These are phyloP conservation scores for Nomada ferruginata DNA, from an alignment of 2,888 invertebrate species.

Conservation along the genomic window DNA sequence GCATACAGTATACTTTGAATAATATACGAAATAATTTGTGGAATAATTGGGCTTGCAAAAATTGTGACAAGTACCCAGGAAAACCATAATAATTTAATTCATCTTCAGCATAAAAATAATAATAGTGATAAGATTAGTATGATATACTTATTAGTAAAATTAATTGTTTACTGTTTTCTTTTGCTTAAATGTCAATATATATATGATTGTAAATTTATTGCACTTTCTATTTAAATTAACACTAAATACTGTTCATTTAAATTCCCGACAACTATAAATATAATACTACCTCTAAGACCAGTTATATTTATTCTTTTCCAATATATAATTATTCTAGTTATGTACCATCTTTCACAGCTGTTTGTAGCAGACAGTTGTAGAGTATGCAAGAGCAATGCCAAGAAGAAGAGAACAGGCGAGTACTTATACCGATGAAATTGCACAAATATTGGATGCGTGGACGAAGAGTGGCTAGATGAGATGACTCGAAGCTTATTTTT, in stretches of 20 bases:
- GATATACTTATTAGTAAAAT: background rate
- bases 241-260: background rate
- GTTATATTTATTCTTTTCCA: conserved; percentile 38
- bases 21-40: background rate
- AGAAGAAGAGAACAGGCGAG: conserved; percentile 74
- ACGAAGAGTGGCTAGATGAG: conserved; percentile 79
- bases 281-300: conserved; percentile 10
- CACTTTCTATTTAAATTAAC: background rate
- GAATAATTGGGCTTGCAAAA: conserved; percentile 48
- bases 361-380: conserved; percentile 76
- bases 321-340: conserved; percentile 65
- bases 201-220: background rate
- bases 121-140: conserved; percentile 9
- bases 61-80: conserved; percentile 55
- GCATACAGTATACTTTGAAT: background rate
- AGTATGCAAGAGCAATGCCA: conserved; percentile 77
- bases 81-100: conserved; percentile 40
- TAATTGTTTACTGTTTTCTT: background rate
- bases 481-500: conserved; percentile 69
- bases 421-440: conserved; percentile 79
- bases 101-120: conserved; percentile 24
- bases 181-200: conserved; percentile 49
- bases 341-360: conserved; percentile 72
- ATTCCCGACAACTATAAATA: background rate
- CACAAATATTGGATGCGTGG: conserved; percentile 80